phyloP scores from a whole-genome alignment of 2,888 invertebrate species.

The Acleris cristana region DNA sequence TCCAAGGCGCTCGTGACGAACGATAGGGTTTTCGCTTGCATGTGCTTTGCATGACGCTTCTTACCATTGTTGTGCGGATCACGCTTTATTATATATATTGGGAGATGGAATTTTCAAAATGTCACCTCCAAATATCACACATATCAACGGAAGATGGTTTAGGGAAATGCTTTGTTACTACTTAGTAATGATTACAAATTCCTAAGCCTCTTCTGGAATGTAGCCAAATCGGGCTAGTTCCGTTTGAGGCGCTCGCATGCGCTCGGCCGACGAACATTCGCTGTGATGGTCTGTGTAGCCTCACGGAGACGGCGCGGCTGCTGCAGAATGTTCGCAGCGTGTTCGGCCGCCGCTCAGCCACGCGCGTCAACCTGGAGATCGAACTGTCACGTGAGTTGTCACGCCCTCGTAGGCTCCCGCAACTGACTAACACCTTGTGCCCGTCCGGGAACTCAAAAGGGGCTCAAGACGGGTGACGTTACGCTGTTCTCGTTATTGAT shows the following conservation, averaged over 20 bases:
- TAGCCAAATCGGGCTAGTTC: background rate
- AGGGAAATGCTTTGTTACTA: background rate
- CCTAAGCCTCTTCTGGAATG: slow-evolving; percentile 7
- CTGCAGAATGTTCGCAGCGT: slow-evolving; percentile 97
- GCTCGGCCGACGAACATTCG: slow-evolving; percentile 56
- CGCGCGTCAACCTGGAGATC: slow-evolving; percentile 92
- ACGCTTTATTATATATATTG: slow-evolving; percentile 38
- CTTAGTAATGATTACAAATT: background rate
- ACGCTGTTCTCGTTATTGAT: too few relatives aligned
- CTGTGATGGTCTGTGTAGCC: slow-evolving; percentile 85
- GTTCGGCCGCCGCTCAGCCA: slow-evolving; percentile 91
- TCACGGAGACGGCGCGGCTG: slow-evolving; percentile 98
- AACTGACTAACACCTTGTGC: background rate
- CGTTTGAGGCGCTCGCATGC: background rate
- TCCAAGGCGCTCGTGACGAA: background rate
- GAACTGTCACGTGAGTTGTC: slow-evolving; percentile 96
- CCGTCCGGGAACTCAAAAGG: too few relatives aligned
- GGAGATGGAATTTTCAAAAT: slow-evolving; percentile 13
- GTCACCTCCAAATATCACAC: slow-evolving; percentile 16
- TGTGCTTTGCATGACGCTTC: slow-evolving; percentile 48
- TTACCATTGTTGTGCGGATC: slow-evolving; percentile 31
- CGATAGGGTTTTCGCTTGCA: slow-evolving; percentile 35
- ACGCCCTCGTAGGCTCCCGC: slow-evolving; percentile 22
- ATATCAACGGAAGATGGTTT: slow-evolving; percentile 16
- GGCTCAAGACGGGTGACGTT: too few relatives aligned